phyloP scores from a whole-genome alignment of 2,797 vertebrate genomes.

The Brachyalestes nurse region DNA sequence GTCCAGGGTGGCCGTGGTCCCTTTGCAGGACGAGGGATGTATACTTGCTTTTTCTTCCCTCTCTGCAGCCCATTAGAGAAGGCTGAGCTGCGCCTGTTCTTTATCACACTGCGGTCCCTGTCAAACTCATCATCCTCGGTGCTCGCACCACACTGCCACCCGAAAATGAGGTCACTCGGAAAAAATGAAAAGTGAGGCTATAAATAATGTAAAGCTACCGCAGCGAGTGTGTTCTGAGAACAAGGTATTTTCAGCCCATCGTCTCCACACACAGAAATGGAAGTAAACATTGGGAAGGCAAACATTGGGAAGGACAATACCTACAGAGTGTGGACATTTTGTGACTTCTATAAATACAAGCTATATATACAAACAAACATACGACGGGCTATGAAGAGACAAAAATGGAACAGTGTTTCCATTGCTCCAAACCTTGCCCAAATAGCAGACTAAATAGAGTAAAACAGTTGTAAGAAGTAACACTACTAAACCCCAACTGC shows the following conservation, averaged over 20 bases:
- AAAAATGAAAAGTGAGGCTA: constrained; percentile 63
- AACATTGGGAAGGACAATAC: not conserved
- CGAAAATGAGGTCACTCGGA: constrained; percentile 62
- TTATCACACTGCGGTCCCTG: constrained; percentile 44
- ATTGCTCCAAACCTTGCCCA: not conserved
- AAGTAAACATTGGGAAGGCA: constrained; percentile 34
- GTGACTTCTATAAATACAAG: constrained; percentile 31
- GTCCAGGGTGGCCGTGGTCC: not conserved
- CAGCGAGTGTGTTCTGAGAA: constrained; percentile 55
- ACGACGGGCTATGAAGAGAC: not conserved
- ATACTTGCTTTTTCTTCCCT: not conserved
- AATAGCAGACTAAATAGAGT: not conserved
- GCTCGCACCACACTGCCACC: constrained; percentile 18
- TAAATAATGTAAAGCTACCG: constrained; percentile 62
- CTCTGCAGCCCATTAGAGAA: not conserved
- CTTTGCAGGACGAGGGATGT: not conserved
- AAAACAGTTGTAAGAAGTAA: not conserved
- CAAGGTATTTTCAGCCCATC: constrained; percentile 51
- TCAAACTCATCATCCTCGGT: constrained; percentile 56
- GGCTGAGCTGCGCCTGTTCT: constrained; percentile 9
- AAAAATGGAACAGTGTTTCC: not conserved
- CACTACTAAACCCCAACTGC: not conserved
- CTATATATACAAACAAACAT: not conserved
- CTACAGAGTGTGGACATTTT: constrained; percentile 12
- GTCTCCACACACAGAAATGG: constrained; percentile 34